phyloP scores from a whole-genome alignment of 2,888 invertebrate genomes.

The Scaptomyza cyrtandrae region DNA sequence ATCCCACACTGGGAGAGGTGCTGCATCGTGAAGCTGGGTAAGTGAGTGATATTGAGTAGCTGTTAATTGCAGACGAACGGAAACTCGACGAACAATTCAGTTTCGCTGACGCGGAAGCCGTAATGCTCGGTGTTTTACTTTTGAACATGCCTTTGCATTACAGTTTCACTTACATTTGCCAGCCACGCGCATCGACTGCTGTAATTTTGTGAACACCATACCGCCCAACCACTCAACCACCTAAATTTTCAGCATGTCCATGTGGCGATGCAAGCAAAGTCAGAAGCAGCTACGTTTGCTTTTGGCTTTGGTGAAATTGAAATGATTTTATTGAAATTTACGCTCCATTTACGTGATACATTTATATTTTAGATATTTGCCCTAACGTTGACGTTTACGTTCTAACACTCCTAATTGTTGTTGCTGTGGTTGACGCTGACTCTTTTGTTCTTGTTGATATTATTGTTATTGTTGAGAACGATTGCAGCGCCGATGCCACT shows the following conservation, averaged over 20 bases:
- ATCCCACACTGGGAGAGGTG: slow-evolving; percentile 90
- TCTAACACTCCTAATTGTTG: slow-evolving; percentile 41
- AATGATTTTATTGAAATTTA: slow-evolving; percentile 81
- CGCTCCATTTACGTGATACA: slow-evolving; percentile 81
- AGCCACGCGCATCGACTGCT: slow-evolving; percentile 35
- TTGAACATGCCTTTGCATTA: slow-evolving; percentile 22
- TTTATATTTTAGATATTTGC: slow-evolving; percentile 77
- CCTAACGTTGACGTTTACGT: slow-evolving; percentile 49
- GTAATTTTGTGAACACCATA: slow-evolving; percentile 29
- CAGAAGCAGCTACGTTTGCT: slow-evolving; percentile 56
- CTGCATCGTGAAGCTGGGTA: slow-evolving; percentile 86
- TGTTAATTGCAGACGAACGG: slow-evolving; percentile 44
- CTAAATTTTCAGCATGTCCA: slow-evolving; percentile 27
- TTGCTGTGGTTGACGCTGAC: slow-evolving; percentile 28
- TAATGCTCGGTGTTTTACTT: slow-evolving; percentile 60
- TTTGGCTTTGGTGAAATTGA: slow-evolving; percentile 74
- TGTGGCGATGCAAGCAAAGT: slow-evolving; percentile 32
- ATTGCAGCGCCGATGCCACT: slow-evolving; percentile 51
- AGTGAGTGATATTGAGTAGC: slow-evolving; percentile 77
- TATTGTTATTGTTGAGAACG: slow-evolving; percentile 27
- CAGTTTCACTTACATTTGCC: slow-evolving; percentile 47
- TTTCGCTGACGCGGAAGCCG: slow-evolving; percentile 75
- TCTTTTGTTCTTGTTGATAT: slow-evolving; percentile 47
- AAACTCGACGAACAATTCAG: slow-evolving; percentile 70
- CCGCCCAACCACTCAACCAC: slow-evolving; percentile 13